Evolutionary conservation across 2,113 vertebrate species (phyloP).

Genomic region (Caracal caracal): DNA sequence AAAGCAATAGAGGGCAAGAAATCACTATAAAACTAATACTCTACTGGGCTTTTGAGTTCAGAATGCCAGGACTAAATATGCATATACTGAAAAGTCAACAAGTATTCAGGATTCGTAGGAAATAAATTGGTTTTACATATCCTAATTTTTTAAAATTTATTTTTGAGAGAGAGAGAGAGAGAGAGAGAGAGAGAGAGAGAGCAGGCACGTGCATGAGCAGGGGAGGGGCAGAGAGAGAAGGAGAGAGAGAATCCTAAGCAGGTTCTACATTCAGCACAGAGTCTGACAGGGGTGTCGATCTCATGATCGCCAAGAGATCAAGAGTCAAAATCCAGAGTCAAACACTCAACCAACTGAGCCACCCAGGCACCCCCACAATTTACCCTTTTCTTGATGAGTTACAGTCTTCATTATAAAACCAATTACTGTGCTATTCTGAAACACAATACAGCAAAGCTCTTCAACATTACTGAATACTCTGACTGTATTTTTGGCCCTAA

Average conservation of each 20-base stretch:
- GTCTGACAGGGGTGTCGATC: too few species aligned
- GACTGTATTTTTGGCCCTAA: not conserved
- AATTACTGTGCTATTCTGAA: not conserved
- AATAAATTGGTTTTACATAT: slow-evolving; percentile 15
- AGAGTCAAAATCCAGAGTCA: too few species aligned
- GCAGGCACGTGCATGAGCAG: too few species aligned
- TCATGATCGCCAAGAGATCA: too few species aligned
- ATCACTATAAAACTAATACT: not conserved
- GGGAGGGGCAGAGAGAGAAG: too few species aligned
- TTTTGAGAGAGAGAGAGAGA: too few species aligned
- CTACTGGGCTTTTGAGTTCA: not conserved
- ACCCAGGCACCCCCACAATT: not conserved
- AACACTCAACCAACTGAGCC: too few species aligned
- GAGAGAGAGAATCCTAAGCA: too few species aligned
- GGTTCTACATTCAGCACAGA: too few species aligned
- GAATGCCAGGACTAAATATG: not conserved
- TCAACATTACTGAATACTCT: not conserved
- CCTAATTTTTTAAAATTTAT: not conserved
- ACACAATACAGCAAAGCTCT: not conserved
- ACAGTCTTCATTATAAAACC: slow-evolving; percentile 9
- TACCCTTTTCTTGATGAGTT: not conserved
- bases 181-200: too few species aligned
- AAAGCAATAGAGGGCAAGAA: not conserved
- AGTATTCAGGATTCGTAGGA: not conserved
- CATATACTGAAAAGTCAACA: not conserved